A percentile compares a stretch with the other conserved stretches of the same genome.
Evolutionary conservation across 2,113 vertebrate species (phyloP).

Genomic region (Cygnus atratus): DNA sequence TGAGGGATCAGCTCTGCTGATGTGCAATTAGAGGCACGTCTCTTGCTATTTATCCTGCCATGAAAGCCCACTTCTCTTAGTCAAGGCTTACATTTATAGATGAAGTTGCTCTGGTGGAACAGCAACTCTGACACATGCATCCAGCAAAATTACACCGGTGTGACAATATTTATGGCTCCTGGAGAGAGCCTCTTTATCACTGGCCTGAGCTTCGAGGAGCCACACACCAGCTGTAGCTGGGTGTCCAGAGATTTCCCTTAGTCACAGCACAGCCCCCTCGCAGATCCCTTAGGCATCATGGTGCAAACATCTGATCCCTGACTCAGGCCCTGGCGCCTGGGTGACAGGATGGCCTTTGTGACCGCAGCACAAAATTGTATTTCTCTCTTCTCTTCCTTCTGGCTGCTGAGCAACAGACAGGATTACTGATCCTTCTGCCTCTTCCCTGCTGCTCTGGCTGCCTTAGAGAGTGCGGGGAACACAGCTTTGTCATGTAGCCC

Average conservation of each 20-base stretch:
- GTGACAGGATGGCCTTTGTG: not conserved
- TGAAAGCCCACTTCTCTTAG: constrained; percentile 48
- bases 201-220: constrained; percentile 30
- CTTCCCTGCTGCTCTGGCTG: not conserved
- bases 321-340: not conserved
- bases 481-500: not conserved
- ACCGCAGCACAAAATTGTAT: not conserved
- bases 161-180: constrained; percentile 61
- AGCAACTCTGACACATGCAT: constrained; percentile 35
- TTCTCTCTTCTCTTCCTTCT: not conserved
- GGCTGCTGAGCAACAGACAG: not conserved
- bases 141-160: constrained; percentile 36
- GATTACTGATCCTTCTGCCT: not conserved
- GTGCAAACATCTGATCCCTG: not conserved
- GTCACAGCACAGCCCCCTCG: fast-evolving
- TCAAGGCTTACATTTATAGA: constrained; percentile 48
- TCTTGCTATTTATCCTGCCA: constrained; percentile 48
- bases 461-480: not conserved
- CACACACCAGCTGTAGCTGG: not conserved
- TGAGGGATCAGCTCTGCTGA: constrained; percentile 53
- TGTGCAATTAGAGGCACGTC: constrained; percentile 40
- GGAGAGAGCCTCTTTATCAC: constrained; percentile 45
- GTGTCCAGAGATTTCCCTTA: not conserved
- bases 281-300: fast-evolving
- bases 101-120: constrained; percentile 54